Percentiles rank a stretch among this genome's conserved stretches.
phyloP scores from a whole-genome alignment of 2,113 vertebrate species.

The Neodontobutis hainanensis region DNA sequence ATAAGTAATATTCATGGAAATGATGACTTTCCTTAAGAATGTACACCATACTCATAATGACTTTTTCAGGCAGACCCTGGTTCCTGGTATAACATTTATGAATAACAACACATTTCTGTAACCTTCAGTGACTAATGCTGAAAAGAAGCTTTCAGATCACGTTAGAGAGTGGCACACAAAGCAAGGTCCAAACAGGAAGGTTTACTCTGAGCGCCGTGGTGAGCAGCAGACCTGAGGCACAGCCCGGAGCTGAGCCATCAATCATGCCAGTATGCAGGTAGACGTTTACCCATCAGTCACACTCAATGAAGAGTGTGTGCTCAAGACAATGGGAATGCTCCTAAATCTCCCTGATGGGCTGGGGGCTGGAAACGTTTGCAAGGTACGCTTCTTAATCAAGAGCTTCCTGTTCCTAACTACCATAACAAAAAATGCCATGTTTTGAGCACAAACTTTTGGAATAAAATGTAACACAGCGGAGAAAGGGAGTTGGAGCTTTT shows the following conservation, averaged over 20 bases:
- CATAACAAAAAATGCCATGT: constrained; percentile 48
- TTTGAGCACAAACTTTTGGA: constrained; percentile 26
- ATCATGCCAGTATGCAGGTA: constrained; percentile 72
- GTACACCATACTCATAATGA: constrained; percentile 48
- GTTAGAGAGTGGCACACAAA: constrained; percentile 21
- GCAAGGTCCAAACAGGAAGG: constrained; percentile 22
- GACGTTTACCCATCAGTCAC: constrained; percentile 75
- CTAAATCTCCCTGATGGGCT: constrained; percentile 61
- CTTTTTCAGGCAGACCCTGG: constrained; percentile 52
- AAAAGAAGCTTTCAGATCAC: constrained; percentile 4
- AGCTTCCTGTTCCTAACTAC: constrained; percentile 61
- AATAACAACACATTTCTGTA: constrained; percentile 13
- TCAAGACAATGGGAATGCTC: constrained; percentile 66
- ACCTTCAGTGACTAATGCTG: background rate
- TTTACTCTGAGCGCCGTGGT: constrained; percentile 20
- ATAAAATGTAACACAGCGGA: constrained; percentile 30
- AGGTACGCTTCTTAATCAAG: constrained; percentile 57
- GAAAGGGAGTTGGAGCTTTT: constrained; percentile 24
- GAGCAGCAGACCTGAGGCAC: constrained; percentile 50
- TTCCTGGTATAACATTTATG: constrained; percentile 29
- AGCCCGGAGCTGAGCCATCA: constrained; percentile 63
- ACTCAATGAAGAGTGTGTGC: constrained; percentile 54
- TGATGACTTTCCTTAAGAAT: constrained; percentile 44
- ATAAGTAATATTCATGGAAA: constrained; percentile 22
- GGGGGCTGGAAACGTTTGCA: constrained; percentile 71